These are phyloP conservation scores for Vespertilio murinus DNA, from an alignment of 2,797 vertebrate genomes.

Conservation along the genomic window DNA sequence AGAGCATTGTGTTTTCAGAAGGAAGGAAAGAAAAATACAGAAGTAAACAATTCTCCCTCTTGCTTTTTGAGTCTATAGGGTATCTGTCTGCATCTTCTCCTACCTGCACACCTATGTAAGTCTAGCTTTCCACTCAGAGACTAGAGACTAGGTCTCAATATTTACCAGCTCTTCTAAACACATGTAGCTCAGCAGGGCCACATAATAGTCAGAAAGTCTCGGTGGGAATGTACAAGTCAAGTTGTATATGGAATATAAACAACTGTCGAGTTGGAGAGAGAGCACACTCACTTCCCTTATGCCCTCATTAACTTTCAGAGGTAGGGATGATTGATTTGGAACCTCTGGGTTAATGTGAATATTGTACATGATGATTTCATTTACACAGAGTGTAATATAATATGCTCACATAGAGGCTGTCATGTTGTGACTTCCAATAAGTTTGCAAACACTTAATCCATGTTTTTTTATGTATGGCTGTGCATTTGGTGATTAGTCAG, in stretches of 20 bases:
- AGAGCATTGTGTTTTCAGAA: background rate
- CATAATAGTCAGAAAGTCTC: background rate
- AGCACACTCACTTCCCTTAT: background rate
- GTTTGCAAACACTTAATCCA: background rate
- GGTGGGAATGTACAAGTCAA: background rate
- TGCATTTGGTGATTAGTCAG: background rate
- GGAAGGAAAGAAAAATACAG: background rate
- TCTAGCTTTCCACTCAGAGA: background rate
- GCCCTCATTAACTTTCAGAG: constrained; percentile 34
- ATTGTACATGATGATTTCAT: background rate
- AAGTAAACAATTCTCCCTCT: background rate
- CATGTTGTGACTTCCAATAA: background rate
- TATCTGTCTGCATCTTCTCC: background rate
- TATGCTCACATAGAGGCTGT: background rate
- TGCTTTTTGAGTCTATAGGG: background rate
- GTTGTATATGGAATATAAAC: constrained; percentile 11
- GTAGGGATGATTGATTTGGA: background rate
- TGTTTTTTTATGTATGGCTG: background rate
- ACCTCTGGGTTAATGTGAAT: background rate
- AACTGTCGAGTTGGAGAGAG: constrained; percentile 36
- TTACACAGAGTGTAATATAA: background rate
- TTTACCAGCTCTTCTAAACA: background rate
- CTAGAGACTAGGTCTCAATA: background rate
- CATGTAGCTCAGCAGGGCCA: background rate
- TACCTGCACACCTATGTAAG: background rate